Conservation (phyloP, 2,888 invertebrate genomes). For the Acronicta psi region DNA sequence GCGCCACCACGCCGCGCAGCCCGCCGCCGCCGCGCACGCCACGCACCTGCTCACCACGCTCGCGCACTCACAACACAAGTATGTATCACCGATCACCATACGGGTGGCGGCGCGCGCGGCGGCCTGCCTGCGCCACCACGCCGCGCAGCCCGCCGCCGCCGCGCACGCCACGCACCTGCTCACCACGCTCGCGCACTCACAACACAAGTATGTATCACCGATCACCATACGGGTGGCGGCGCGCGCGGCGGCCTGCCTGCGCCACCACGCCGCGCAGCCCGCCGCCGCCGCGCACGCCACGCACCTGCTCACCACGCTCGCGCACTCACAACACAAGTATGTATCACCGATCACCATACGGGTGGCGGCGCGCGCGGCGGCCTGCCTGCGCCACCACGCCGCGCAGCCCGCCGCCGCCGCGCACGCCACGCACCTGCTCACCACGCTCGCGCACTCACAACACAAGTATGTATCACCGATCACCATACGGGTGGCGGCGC, state of each 20-base stretch:
- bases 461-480: too few relatives aligned
- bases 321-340: too few relatives aligned
- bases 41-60: constrained; percentile 71
- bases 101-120: constrained; percentile 38
- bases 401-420: neutral
- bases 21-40: constrained; percentile 71
- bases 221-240: too few relatives aligned
- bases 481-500: too few relatives aligned
- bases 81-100: too few relatives aligned
- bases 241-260: too few relatives aligned
- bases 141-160: constrained; percentile 70
- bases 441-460: too few relatives aligned
- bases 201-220: constrained; percentile 64
- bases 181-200: constrained; percentile 69
- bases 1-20: constrained; percentile 70
- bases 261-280: neutral
- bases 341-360: too few relatives aligned
- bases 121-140: constrained; percentile 70
- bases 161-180: constrained; percentile 71
- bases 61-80: constrained; percentile 70
- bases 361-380: too few relatives aligned
- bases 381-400: too few relatives aligned
- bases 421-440: neutral
- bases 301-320: neutral
- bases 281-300: neutral